Evolutionary conservation across 2,888 invertebrate genomes (phyloP).

Genomic region (Calameuta pallipes): DNA sequence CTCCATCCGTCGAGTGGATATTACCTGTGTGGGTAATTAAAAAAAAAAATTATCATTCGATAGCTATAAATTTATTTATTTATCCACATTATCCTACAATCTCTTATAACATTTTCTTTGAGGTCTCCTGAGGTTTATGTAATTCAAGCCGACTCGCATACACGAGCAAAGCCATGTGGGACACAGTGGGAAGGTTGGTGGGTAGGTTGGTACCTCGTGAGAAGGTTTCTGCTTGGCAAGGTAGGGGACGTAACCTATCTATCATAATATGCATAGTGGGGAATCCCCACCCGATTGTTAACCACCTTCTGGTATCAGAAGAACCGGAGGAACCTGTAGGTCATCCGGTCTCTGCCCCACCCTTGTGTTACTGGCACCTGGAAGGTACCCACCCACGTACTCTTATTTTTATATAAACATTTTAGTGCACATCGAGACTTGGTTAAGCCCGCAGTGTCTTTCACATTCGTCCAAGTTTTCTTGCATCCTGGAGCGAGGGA

Average conservation of each 20-base stretch:
- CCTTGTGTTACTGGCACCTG: not conserved
- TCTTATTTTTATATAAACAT: slow-evolving; percentile 55
- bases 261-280: slow-evolving; percentile 10
- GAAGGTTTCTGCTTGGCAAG: slow-evolving; percentile 10
- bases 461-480: not conserved
- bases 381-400: not conserved
- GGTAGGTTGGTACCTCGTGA: slow-evolving; percentile 1
- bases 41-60: not conserved
- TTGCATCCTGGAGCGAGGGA: not conserved
- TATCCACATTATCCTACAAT: not conserved
- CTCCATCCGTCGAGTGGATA: not conserved
- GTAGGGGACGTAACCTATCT: slow-evolving; percentile 14
- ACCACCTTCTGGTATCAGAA: not conserved
- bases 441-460: slow-evolving; percentile 39
- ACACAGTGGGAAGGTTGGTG: not conserved
- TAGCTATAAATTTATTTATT: not conserved
- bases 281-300: slow-evolving; percentile 12
- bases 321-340: not conserved
- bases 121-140: not conserved
- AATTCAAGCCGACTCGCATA: not conserved
- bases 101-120: not conserved
- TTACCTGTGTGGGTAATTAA: not conserved
- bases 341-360: not conserved
- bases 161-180: not conserved
- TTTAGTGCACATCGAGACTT: slow-evolving; percentile 48